Evolutionary conservation across 2,113 vertebrate species (phyloP), one percentile per base, ranked within the genome.

Genomic region (Antechinus flavipes): DNA sequence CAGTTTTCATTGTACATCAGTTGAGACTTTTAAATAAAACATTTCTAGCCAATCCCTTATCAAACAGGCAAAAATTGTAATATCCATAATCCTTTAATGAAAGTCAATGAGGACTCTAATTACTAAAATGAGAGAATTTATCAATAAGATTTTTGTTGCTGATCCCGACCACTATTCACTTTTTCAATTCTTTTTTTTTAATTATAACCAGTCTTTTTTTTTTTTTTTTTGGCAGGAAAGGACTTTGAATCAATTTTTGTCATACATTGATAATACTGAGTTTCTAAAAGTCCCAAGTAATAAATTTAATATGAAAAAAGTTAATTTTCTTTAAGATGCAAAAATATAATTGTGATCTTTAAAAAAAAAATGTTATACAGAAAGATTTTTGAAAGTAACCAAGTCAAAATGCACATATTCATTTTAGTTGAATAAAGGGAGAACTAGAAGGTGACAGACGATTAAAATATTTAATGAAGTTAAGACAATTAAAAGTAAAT

Each of bases 391-490:
- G 94, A 90, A 95, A 9, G 53, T 24, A 92, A 27, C 30, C 55
- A 94, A 58, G 76, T 93, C 93, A 55, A 95, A 95, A 93, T 92
- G 2, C 90, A 95, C 91, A 49, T 47, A 93, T 95, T 91, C 89
- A 9, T 96, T 95, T 91, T 93, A 97, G 23, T 42, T 95, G 23
- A 94, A 9, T 97, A 95, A 97, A 90, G 23, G 1, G 1, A 92
- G 35, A 91, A 49, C 93, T 91, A 35, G 35, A 96, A 97, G 95
- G 50, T 76, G 89, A 92, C 2, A 95, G 52, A 93, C 89, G 22
- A 93, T 54, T 54, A 93, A 7, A 95, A 54, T 54, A 94, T 55
- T 93, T 3, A 68, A 92, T 16, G 5, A 90, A 94, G 95, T 76
- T 89, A 92, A 8, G 50, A 89, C 9, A 91, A 68, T 90, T 16